Percentiles rank a stretch among this genome's conserved stretches.
Evolutionary conservation across 2,113 vertebrate genomes (phyloP).

Genomic region (Mesitornis unicolor): DNA sequence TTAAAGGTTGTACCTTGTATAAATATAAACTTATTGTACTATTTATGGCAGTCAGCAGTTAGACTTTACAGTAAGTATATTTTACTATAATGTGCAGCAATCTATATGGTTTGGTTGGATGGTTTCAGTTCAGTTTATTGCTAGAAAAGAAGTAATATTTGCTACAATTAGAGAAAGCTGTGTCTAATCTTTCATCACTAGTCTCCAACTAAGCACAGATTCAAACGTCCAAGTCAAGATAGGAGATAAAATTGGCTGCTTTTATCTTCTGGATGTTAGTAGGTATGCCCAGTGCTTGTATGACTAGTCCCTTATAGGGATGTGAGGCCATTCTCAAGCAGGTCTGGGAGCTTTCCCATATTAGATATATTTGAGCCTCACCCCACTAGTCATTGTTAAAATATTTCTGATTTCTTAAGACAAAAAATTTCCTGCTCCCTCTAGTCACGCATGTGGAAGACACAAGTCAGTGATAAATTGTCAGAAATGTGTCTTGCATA

Average conservation of each 20-base stretch:
- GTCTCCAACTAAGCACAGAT: neutral
- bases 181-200: neutral
- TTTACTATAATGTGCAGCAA: neutral
- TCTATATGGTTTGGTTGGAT: neutral
- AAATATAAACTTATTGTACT: neutral
- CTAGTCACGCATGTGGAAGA: neutral
- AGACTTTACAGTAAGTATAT: neutral
- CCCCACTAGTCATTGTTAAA: neutral
- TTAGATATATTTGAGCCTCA: neutral
- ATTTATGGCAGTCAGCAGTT: neutral
- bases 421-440: neutral
- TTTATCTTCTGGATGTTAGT: neutral
- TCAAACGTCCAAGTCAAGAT: neutral
- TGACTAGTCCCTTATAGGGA: accelerated
- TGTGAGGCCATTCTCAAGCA: neutral
- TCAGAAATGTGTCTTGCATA: neutral
- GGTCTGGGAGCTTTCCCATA: neutral
- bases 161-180: neutral
- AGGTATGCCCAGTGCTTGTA: neutral
- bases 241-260: neutral
- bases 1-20: accelerated
- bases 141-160: neutral
- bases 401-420: neutral
- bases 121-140: neutral
- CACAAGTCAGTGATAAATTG: neutral